These are phyloP conservation scores for Catharus minimus DNA, from an alignment of 2,113 vertebrate species.

Conservation along the genomic window DNA sequence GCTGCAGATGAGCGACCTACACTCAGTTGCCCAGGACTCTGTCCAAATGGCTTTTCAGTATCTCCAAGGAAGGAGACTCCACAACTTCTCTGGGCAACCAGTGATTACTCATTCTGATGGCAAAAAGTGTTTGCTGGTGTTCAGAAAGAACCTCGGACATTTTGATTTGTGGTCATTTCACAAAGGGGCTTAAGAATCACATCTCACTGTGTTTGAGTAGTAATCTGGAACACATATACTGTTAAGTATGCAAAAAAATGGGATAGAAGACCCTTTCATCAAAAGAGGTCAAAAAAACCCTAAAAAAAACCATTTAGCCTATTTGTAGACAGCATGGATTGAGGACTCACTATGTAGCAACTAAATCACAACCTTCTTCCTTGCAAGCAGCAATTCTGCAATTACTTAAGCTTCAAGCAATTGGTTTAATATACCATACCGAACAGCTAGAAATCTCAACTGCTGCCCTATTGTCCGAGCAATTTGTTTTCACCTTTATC, in stretches of 20 bases:
- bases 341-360: background rate
- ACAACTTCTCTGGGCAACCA: background rate
- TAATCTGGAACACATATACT: rapidly evolving
- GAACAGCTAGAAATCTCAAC: background rate
- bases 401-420: background rate
- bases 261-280: background rate
- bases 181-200: background rate
- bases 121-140: background rate
- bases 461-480: background rate
- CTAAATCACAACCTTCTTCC: background rate
- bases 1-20: background rate
- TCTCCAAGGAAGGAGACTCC: background rate
- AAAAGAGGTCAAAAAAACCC: background rate
- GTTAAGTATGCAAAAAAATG: background rate
- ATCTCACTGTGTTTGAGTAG: background rate
- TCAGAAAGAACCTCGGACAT: background rate
- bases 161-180: background rate
- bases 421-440: background rate
- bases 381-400: background rate
- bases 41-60: background rate
- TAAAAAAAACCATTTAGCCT: background rate
- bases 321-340: background rate
- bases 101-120: background rate
- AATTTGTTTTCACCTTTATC: background rate
- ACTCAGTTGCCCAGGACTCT: background rate